A percentile compares a stretch with the other conserved stretches of the same genome.
phyloP scores from a whole-genome alignment of 2,888 invertebrate species.

The Cheilosia scutellata region DNA sequence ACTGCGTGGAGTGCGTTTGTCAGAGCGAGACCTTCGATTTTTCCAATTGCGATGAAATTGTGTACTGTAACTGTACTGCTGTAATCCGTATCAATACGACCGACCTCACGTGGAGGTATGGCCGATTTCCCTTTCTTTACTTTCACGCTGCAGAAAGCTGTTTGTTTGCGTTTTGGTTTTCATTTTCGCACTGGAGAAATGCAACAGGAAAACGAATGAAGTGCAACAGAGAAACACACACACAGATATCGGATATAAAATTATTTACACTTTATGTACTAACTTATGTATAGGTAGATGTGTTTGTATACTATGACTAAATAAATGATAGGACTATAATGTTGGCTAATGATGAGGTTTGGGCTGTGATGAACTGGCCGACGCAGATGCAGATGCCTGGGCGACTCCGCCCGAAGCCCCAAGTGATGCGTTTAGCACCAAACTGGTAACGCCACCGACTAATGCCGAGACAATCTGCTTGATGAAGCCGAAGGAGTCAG shows the following conservation, averaged over 20 bases:
- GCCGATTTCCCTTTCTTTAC: slow-evolving; percentile 57
- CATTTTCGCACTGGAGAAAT: slow-evolving; percentile 20
- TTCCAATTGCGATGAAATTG: slow-evolving; percentile 57
- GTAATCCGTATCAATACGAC: slow-evolving; percentile 21
- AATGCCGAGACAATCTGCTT: slow-evolving; percentile 82
- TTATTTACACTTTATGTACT: slow-evolving; percentile 58
- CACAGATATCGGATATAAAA: slow-evolving; percentile 20
- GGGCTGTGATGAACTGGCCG: slow-evolving; percentile 77
- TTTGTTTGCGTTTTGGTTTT: slow-evolving; percentile 6
- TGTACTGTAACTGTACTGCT: not conserved
- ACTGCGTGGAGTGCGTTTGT: slow-evolving; percentile 10
- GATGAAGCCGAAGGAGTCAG: slow-evolving; percentile 82
- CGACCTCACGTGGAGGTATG: slow-evolving; percentile 28
- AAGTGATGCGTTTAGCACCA: slow-evolving; percentile 81
- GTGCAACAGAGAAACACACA: not conserved
- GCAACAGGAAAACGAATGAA: slow-evolving; percentile 40
- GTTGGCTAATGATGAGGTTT: slow-evolving; percentile 50
- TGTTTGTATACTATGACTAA: slow-evolving; percentile 9
- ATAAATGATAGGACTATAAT: slow-evolving; percentile 56
- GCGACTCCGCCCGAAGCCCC: slow-evolving; percentile 83
- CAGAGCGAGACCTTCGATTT: slow-evolving; percentile 50
- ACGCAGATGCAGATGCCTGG: slow-evolving; percentile 80
- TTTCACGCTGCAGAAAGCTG: slow-evolving; percentile 49
- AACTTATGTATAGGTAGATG: slow-evolving; percentile 23
- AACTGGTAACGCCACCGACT: slow-evolving; percentile 81